phyloP scores from a whole-genome alignment of 1,140 invertebrate genomes.

The Magallana gigas region DNA sequence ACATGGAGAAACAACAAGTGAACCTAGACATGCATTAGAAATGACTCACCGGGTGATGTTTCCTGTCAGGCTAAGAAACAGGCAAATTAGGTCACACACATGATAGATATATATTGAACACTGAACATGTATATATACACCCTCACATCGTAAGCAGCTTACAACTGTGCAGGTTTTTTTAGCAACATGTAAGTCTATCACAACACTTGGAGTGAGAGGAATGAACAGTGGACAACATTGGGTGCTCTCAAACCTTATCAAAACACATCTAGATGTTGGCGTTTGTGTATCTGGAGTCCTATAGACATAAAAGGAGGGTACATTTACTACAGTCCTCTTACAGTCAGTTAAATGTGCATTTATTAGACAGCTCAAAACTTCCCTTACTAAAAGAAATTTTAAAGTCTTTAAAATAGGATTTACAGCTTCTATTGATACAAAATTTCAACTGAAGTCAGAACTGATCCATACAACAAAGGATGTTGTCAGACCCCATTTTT shows the following conservation, averaged over 20 bases:
- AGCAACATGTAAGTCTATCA: background rate
- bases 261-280: constrained; percentile 17
- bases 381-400: no score
- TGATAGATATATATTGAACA: background rate
- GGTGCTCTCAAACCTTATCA: constrained; percentile 13
- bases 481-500: no score
- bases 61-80: constrained; percentile 35
- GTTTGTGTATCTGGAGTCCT: constrained; percentile 33
- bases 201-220: background rate
- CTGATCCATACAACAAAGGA: no score
- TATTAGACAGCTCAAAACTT: no score
- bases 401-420: no score
- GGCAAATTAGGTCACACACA: background rate
- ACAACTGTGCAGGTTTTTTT: background rate
- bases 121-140: background rate
- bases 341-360: no score
- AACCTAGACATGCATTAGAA: constrained; percentile 12
- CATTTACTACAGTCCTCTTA: background rate
- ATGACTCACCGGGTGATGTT: constrained; percentile 9
- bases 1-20: background rate
- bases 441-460: no score
- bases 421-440: no score
- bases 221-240: background rate
- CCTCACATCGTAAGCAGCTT: constrained; percentile 6
- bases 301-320: constrained; percentile 12